phyloP scores from a whole-genome alignment of 2,797 vertebrate species.

The Poliocrania exsul region DNA sequence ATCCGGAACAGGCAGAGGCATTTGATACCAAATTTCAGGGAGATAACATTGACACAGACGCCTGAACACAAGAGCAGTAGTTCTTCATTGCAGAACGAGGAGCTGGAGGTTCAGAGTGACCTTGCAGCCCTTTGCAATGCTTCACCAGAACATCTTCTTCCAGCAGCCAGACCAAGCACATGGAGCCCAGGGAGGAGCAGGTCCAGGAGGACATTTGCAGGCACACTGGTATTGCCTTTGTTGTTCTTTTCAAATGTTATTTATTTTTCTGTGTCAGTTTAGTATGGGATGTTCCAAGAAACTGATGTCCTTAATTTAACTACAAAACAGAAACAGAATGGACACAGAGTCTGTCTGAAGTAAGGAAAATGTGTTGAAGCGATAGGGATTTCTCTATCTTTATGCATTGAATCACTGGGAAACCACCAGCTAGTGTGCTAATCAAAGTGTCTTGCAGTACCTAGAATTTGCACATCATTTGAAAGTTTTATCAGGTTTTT shows the following conservation, averaged over 20 bases:
- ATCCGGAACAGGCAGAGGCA: background rate
- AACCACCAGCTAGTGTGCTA: background rate
- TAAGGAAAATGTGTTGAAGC: background rate
- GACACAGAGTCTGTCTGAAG: background rate
- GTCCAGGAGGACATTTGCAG: background rate
- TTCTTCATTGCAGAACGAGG: background rate
- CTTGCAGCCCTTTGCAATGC: background rate
- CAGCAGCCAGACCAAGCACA: rapidly evolving
- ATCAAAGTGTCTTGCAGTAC: background rate
- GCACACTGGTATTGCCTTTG: background rate
- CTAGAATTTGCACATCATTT: background rate
- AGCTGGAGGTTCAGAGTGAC: background rate
- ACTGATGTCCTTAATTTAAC: background rate
- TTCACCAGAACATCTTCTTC: background rate
- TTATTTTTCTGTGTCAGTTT: background rate
- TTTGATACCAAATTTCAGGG: background rate
- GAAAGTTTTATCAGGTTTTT: background rate
- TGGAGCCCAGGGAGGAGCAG: rapidly evolving
- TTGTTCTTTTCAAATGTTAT: background rate
- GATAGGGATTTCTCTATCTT: background rate
- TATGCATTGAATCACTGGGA: background rate
- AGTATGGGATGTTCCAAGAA: background rate
- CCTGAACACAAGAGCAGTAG: background rate
- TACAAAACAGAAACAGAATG: background rate
- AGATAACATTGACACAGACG: background rate